Base-by-base conservation (phyloP, 2,888 invertebrate species). In the Oscheius onirici region DNA sequence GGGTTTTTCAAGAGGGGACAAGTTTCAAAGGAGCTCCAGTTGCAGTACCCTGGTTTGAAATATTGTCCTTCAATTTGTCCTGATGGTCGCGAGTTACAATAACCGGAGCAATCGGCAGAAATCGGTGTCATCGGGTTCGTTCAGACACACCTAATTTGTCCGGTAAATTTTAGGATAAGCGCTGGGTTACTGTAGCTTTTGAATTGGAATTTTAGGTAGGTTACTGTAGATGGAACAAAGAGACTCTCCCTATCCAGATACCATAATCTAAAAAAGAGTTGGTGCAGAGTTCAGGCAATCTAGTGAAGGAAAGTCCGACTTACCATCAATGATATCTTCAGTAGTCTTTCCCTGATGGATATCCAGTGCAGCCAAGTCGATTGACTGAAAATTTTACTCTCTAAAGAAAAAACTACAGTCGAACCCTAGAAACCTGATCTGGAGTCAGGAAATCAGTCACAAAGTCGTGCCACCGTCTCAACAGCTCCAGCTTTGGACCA, bases 271-370 rank as follows among this genome's bases (percentile, higher is more conserved):
- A 3, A 15, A 17, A 20, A 20, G 10, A 11, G n/a, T 3, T 43
- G 11, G 3, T 11, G 2, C 26, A 10, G 22, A 13, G 10, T 43
- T 13, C 22, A 10, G 11, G 17, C 11, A 6, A 11, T 26, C 11
- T 57, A 10, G n/a, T 22, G 10, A 22, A 3, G 5, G 2, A 10
- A 2, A 15, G 2, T 13, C 10, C 2, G 8, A 10, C 43, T 2
- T 10, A 68, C 68, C 68, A 17, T 57, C 46, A 5, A 55, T 55
- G 17, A 68, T 44, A 10, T 57, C 28, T 49, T 57, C 57, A 17
- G 68, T 44, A 24, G 49, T 55, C n/a, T 68, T 44, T n/a, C 68
- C 68, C 13, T 68, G 26, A 17, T 68, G 68, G 26, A 68, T 68
- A 10, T 22, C 68, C 8, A 68, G 46, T 13, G 68, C 68, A 57